Conservation (phyloP, 2,888 invertebrate species). For the Boloria euphrosyne region DNA sequence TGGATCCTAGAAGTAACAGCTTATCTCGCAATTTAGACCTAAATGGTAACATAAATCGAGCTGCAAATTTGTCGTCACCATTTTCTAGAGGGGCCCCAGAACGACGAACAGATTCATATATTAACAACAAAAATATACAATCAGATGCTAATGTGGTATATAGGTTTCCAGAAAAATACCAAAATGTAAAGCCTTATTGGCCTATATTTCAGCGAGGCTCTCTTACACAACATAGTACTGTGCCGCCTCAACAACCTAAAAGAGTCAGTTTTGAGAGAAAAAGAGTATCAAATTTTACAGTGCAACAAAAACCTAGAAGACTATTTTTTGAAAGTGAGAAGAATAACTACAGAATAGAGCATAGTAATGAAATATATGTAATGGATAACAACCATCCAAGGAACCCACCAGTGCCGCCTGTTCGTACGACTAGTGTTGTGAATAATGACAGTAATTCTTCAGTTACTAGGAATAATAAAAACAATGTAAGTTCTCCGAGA, state of each 20-base stretch:
- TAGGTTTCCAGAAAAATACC: slow-evolving; percentile 59
- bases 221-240: slow-evolving; percentile 45
- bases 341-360: slow-evolving; percentile 13
- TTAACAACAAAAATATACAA: slow-evolving; percentile 48
- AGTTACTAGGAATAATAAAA: slow-evolving; percentile 50
- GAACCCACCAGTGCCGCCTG: slow-evolving; percentile 63
- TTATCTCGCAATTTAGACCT: slow-evolving; percentile 60
- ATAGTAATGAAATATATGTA: slow-evolving; percentile 8
- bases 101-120: slow-evolving; percentile 66
- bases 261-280: slow-evolving; percentile 64
- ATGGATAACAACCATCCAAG: slow-evolving; percentile 31
- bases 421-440: slow-evolving; percentile 66
- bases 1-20: slow-evolving; percentile 60
- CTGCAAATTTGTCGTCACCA: slow-evolving; percentile 51
- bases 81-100: slow-evolving; percentile 64
- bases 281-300: slow-evolving; percentile 39
- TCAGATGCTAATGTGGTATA: slow-evolving; percentile 58
- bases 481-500: slow-evolving; percentile 42
- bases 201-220: slow-evolving; percentile 53
- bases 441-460: slow-evolving; percentile 44
- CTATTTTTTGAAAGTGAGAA: slow-evolving; percentile 1
- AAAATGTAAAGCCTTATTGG: slow-evolving; percentile 46
- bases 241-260: slow-evolving; percentile 51
- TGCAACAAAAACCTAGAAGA: slow-evolving; percentile 36
- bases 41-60: slow-evolving; percentile 50